Percentiles rank a stretch among this genome's conserved stretches.
Conservation (phyloP, 2,888 invertebrate genomes). For the Torymus tubicola region DNA sequence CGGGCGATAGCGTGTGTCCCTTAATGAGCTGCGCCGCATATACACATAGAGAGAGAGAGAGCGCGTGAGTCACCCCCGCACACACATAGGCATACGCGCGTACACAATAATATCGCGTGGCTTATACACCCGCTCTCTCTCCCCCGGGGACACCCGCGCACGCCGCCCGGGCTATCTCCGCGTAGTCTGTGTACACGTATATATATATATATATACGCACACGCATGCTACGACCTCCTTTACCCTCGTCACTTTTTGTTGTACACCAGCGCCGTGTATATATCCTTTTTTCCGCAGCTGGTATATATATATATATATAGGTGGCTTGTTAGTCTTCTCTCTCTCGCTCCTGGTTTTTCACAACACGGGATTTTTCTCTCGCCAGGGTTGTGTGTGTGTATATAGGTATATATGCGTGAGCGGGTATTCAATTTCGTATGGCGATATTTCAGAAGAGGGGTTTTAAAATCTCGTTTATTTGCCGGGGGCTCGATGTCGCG, state of each 20-base stretch:
- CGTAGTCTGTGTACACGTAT: too few relatives aligned
- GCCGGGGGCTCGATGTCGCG: not conserved
- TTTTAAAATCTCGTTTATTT: constrained; percentile 16
- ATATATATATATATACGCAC: too few relatives aligned
- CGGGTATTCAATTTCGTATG: not conserved
- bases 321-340: not conserved
- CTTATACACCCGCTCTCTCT: not conserved
- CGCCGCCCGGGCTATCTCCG: not conserved
- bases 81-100: not conserved
- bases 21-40: constrained; percentile 50
- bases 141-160: constrained; percentile 17
- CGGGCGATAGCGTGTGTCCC: constrained; percentile 49
- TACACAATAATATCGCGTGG: constrained; percentile 43
- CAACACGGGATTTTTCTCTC: not conserved
- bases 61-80: constrained; percentile 29
- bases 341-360: not conserved
- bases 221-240: not conserved
- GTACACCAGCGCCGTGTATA: not conserved
- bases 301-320: too few relatives aligned
- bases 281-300: too few relatives aligned
- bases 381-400: too few relatives aligned
- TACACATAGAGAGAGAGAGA: too few relatives aligned
- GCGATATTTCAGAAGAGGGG: not conserved
- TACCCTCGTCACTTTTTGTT: not conserved
- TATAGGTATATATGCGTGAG: too few relatives aligned